Evolutionary conservation across 2,797 vertebrate genomes (phyloP), one percentile per base, ranked within the genome.

Genomic region (Acipenser ruthenus): DNA sequence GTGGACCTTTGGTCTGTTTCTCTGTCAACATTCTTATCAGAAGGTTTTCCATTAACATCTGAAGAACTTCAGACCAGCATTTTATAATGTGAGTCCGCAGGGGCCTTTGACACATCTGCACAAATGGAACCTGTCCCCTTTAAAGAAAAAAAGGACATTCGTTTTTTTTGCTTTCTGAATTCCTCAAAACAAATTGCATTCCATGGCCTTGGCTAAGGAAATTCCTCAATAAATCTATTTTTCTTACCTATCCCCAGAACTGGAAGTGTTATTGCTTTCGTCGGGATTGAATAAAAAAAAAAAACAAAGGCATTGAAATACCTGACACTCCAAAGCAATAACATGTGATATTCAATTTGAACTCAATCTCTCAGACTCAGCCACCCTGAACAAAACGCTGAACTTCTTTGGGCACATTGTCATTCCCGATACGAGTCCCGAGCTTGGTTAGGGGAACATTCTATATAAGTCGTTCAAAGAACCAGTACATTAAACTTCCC

Each of bases 221-320:
- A 80, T 80, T 71, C 18, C 74, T 69, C 75, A 55, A 53, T 67
- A 71, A 75, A 69, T 77, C 69, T 68, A 6, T 76, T 68, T 69
- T 68, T 56, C 49, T 60, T 73, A 78, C 72, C 50, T 67, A 1
- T 68, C 67, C 66, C 53, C 67, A 67, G 60, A 37, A 60, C 64
- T 53, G 65, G 68, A 62, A 62, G 62, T 69, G 64, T 69, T 72
- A 67, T 74, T 77, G 65, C 60, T 64, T n/a, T 67, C 71, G 7
- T n/a, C 55, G 68, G 48, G 10, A 66, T 67, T 59, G 75, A 74
- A 50, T 68, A 65, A 74, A 65, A 66, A 65, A 3, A 37, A 37
- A 37, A 37, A 58, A 50, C 7, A 55, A 74, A 67, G 69, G 51
- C 50, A 2, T 12, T 0, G 62, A 66, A 50, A 67, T 68, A 15